phyloP scores from a whole-genome alignment of 2,888 invertebrate genomes.

The Eupithecia subfuscata region DNA sequence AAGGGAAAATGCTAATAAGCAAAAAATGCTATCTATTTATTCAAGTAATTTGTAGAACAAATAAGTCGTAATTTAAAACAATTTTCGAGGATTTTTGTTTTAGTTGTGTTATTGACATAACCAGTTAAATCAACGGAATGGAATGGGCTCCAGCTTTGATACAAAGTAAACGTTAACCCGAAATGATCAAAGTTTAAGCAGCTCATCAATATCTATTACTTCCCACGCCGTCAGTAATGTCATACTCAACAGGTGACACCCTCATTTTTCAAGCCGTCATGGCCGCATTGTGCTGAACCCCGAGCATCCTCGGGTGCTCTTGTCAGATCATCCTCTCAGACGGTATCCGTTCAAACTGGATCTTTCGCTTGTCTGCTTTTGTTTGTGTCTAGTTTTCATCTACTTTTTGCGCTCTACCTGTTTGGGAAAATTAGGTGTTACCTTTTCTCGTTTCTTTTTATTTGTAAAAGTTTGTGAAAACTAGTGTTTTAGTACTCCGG shows the following conservation, averaged over 20 bases:
- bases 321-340: slow-evolving; percentile 22
- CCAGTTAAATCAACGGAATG: too few species aligned
- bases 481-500: not conserved
- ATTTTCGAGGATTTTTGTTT: too few species aligned
- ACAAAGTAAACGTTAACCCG: not conserved
- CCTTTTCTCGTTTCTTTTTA: not conserved
- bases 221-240: slow-evolving; percentile 45
- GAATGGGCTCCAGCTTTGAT: too few species aligned
- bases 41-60: too few species aligned
- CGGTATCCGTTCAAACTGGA: slow-evolving; percentile 3
- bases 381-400: not conserved
- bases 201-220: slow-evolving; percentile 54
- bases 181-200: not conserved
- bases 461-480: not conserved
- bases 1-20: too few species aligned
- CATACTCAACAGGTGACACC: slow-evolving; percentile 60
- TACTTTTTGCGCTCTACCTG: not conserved
- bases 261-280: slow-evolving; percentile 53
- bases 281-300: slow-evolving; percentile 37
- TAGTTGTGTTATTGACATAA: too few species aligned
- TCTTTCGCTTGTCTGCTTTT: not conserved
- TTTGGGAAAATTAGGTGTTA: not conserved
- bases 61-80: too few species aligned
- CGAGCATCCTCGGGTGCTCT: slow-evolving; percentile 19
- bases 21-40: too few species aligned